phyloP scores from a whole-genome alignment of 1,140 invertebrate genomes.

The Sarcophaga peregrina region DNA sequence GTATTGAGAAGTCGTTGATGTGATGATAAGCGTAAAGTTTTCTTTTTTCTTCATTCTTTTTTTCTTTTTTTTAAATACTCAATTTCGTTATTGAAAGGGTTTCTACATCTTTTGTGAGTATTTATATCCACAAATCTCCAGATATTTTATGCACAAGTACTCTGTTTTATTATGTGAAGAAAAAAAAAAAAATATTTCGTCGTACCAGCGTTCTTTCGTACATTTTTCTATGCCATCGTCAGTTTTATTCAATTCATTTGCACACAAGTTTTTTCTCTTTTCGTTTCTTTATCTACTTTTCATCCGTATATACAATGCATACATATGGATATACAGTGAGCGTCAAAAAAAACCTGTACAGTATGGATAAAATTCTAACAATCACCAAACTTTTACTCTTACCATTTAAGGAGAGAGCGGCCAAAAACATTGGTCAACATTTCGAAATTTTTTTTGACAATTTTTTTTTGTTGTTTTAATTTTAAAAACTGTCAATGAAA shows the following conservation, averaged over 20 bases:
- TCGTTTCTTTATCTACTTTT: neutral
- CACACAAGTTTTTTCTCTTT: neutral
- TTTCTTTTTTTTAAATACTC: neutral
- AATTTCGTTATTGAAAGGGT: slow-evolving; percentile 11
- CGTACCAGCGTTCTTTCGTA: neutral
- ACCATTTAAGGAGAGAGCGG: too few species aligned
- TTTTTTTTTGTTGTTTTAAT: too few species aligned
- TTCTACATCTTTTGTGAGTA: slow-evolving; percentile 16
- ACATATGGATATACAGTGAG: neutral
- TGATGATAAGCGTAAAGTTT: slow-evolving; percentile 6
- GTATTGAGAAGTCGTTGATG: neutral
- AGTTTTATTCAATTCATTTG: neutral
- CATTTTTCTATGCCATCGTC: neutral
- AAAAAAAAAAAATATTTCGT: neutral
- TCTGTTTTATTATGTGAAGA: neutral
- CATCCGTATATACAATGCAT: neutral
- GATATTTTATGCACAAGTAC: slow-evolving; percentile 22
- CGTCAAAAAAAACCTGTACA: too few species aligned
- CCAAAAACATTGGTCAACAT: too few species aligned
- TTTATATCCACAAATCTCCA: slow-evolving; percentile 19
- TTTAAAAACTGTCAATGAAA: too few species aligned
- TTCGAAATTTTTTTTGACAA: too few species aligned
- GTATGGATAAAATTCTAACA: too few species aligned
- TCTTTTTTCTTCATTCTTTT: neutral
- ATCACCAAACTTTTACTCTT: too few species aligned